These are phyloP conservation scores for Tineola bisselliella DNA, from an alignment of 2,888 invertebrate species.

Conservation along the genomic window DNA sequence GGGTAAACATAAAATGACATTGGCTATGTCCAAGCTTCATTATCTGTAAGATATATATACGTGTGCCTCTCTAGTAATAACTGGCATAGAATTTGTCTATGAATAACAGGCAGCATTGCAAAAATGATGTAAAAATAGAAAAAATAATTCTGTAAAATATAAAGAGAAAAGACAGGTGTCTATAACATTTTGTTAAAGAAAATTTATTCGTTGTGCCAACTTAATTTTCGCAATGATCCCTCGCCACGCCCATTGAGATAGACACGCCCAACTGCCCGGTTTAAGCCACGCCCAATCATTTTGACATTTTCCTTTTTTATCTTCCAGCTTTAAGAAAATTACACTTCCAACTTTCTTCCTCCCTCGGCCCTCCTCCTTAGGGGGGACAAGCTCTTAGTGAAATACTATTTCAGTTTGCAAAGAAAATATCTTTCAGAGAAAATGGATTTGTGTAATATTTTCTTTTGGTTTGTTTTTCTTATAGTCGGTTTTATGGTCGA, in stretches of 20 bases:
- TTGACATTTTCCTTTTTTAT: slow-evolving; percentile 14
- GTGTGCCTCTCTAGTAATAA: too few relatives aligned
- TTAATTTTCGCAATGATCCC: not conserved
- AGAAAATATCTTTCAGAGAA: slow-evolving; percentile 2
- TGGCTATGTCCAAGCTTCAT: too few relatives aligned
- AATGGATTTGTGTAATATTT: slow-evolving; percentile 3
- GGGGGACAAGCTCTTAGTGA: slow-evolving; percentile 6
- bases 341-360: not conserved
- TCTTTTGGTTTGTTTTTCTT: slow-evolving; percentile 11
- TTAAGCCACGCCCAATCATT: slow-evolving; percentile 27
- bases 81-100: too few relatives aligned
- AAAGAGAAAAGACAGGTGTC: not conserved
- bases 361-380: not conserved
- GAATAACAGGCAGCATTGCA: too few relatives aligned
- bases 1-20: too few relatives aligned
- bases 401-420: slow-evolving; percentile 6
- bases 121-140: not conserved
- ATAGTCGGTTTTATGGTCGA: too few relatives aligned
- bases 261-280: not conserved
- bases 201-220: not conserved
- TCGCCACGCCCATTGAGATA: not conserved
- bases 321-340: slow-evolving; percentile 8
- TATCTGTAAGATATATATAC: too few relatives aligned
- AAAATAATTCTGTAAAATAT: not conserved
- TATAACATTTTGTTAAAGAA: not conserved